Base-by-base conservation (phyloP, 2,888 invertebrate genomes). In the Cybosia mesomella region DNA sequence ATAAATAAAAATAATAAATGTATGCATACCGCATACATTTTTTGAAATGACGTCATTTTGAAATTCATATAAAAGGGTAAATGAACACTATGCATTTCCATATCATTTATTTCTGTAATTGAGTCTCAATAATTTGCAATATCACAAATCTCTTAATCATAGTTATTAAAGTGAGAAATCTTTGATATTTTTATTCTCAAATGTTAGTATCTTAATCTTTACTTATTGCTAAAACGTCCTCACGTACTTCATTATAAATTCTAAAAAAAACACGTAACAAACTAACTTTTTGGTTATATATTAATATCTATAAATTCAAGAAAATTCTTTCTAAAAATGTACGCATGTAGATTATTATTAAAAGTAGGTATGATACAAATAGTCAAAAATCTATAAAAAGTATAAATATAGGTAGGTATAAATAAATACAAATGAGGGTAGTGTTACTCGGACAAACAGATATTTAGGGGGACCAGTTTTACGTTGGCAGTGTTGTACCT, bases 281-380 rank as follows among this genome's bases (percentile, higher is more conserved):
- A 73, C 60, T 70, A 71, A 79, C 28, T 80, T 60, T 74, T 82
- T 74, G 68, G 74, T 71, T 66, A 76, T 39, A 59, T 24, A 21
- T 70, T 21, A 60, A 66, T 66, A n/a, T n/a, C n/a, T n/a, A 61
- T 66, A 77, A 77, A 73, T 68, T 80, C 74, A 49, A n/a, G 80
- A 72, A 61, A 77, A 79, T 74, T 72, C 67, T 77, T 69, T n/a
- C n/a, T 62, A 79, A 76, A 77, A 82, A 73, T 74, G 67, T 78
- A 75, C 36, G 66, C 18, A 49, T 49, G 49, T 49, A 75, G 61
- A 77, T 74, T 72, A 75, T 69, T 66, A 66, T 22, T 22, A 59
- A 59, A 59, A 49, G 49, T 43, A 43, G 43, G n/a, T n/a, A n/a
- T n/a, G 49, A 49, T 49, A 49, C 49, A 49, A n/a, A 49, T 49